Conservation (phyloP, 2,888 invertebrate species). For the Cosmia trapezina region DNA sequence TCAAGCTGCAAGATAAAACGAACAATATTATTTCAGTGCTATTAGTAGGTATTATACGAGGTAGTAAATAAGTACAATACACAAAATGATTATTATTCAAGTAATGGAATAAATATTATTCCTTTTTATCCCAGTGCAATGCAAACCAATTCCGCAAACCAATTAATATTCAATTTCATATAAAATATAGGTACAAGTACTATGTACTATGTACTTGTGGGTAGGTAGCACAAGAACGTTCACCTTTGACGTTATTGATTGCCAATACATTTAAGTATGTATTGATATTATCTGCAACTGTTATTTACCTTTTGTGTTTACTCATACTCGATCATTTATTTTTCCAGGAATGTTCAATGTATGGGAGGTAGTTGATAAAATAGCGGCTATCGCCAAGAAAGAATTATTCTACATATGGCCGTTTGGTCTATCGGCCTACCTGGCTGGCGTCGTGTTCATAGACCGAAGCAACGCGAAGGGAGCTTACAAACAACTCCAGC, state of each 20-base stretch:
- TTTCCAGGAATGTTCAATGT: slow-evolving; percentile 91
- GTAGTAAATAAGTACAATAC: background rate
- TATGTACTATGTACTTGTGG: slow-evolving; percentile 4
- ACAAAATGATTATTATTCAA: slow-evolving; percentile 7
- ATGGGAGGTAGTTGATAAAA: slow-evolving; percentile 90
- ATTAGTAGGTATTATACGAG: background rate
- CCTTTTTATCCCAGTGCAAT: slow-evolving; percentile 12
- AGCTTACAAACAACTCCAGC: slow-evolving; percentile 87
- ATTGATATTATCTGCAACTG: slow-evolving; percentile 34
- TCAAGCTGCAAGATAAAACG: background rate
- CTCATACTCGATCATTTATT: slow-evolving; percentile 22
- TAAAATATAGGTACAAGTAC: background rate
- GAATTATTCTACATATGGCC: slow-evolving; percentile 91
- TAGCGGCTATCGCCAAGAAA: slow-evolving; percentile 91
- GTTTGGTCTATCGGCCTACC: slow-evolving; percentile 91
- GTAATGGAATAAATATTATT: slow-evolving; percentile 5
- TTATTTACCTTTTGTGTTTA: slow-evolving; percentile 8
- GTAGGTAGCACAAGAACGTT: slow-evolving; percentile 28
- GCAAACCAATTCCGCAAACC: slow-evolving; percentile 29
- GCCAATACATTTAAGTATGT: slow-evolving; percentile 24
- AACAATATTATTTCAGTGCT: background rate
- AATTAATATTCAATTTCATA: slow-evolving; percentile 33
- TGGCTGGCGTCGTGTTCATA: slow-evolving; percentile 92
- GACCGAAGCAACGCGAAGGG: slow-evolving; percentile 89
- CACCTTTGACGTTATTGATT: slow-evolving; percentile 41